Evolutionary conservation across 2,888 invertebrate genomes (phyloP).

Genomic region (Pseudanteris insignis): DNA sequence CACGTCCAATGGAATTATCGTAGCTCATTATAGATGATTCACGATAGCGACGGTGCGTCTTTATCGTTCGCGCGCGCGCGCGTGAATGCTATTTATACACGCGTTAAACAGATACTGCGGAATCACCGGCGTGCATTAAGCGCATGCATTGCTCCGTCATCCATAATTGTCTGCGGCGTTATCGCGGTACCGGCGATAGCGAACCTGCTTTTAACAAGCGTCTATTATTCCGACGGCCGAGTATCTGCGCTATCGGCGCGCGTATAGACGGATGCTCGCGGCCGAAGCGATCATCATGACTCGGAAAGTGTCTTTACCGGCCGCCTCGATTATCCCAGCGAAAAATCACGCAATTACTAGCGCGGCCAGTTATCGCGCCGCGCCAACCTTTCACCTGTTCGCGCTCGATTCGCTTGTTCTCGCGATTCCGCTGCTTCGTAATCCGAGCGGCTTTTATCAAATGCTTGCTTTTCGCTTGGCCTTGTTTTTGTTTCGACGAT

Average conservation of each 20-base stretch:
- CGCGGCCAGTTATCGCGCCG: background rate
- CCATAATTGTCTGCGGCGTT: constrained; percentile 44
- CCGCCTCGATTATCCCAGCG: constrained; percentile 11
- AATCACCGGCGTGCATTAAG: constrained; percentile 43
- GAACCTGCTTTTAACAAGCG: constrained; percentile 48
- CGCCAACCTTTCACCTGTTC: no score
- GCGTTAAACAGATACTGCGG: constrained; percentile 44
- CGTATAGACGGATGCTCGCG: constrained; percentile 16
- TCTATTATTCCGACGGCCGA: constrained; percentile 45
- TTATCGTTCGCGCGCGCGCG: constrained; percentile 39
- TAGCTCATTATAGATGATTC: constrained; percentile 44
- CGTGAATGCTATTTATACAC: constrained; percentile 41
- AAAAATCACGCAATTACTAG: constrained; percentile 15
- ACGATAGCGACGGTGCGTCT: constrained; percentile 40
- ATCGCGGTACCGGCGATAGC: constrained; percentile 42
- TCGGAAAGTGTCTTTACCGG: constrained; percentile 30
- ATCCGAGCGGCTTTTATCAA: no score
- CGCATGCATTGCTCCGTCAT: constrained; percentile 37
- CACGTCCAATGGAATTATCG: constrained; percentile 41
- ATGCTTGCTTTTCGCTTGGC: no score
- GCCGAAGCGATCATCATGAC: constrained; percentile 22
- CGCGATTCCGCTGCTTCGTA: no score
- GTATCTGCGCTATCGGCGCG: constrained; percentile 39
- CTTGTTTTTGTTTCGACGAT: no score
- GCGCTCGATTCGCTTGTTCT: no score